Conservation (phyloP, 2,113 vertebrate species). For the Scopus umbretta region DNA sequence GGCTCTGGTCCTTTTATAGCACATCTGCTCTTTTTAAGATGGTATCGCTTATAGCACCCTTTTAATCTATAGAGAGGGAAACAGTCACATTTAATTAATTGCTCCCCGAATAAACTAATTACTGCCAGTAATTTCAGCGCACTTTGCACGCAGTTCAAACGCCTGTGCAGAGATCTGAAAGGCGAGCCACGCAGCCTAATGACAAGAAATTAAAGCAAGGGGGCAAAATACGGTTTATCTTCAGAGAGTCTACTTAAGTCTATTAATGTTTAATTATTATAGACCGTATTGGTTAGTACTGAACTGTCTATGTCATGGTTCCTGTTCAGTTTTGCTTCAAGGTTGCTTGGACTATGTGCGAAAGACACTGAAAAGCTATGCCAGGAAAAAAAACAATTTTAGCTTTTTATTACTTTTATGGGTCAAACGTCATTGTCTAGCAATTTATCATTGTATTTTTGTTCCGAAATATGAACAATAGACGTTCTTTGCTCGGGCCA, state of each 20-base stretch:
- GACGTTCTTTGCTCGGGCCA: background rate
- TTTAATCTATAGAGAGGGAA: constrained; percentile 36
- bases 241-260: background rate
- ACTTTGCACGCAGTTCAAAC: background rate
- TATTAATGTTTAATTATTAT: background rate
- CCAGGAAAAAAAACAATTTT: background rate
- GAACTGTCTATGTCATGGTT: background rate
- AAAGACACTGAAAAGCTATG: background rate
- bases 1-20: background rate
- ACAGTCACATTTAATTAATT: constrained; percentile 57
- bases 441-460: background rate
- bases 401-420: background rate
- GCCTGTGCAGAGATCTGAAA: background rate
- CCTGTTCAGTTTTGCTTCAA: background rate
- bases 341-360: background rate
- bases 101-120: constrained; percentile 52
- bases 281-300: background rate
- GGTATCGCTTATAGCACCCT: background rate
- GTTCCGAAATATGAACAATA: background rate
- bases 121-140: background rate
- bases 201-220: background rate
- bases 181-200: background rate
- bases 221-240: background rate
- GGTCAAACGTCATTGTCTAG: background rate
- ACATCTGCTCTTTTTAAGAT: constrained; percentile 35